Percentiles rank a stretch among this genome's conserved stretches.
Evolutionary conservation across 2,888 invertebrate genomes (phyloP).

Genomic region (Elysia crispata): DNA sequence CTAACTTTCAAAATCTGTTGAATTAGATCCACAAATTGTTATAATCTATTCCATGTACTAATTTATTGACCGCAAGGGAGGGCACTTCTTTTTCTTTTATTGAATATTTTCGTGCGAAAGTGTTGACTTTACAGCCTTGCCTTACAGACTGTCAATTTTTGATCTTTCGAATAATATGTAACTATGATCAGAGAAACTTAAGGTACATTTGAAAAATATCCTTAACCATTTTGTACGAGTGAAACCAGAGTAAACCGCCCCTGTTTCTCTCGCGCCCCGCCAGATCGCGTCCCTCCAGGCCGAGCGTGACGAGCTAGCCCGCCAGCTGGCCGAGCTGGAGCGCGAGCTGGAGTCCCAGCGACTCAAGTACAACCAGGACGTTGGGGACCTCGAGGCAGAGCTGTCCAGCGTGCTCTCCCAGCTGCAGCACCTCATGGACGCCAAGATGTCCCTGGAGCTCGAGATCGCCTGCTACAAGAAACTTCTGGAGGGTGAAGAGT

Average conservation of each 20-base stretch:
- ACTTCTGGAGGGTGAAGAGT: slow-evolving; percentile 80
- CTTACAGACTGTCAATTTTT: too few species aligned
- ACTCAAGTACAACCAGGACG: slow-evolving; percentile 49
- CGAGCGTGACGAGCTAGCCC: slow-evolving; percentile 47
- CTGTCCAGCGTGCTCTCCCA: slow-evolving; percentile 56
- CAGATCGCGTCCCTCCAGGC: slow-evolving; percentile 53
- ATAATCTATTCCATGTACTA: too few species aligned
- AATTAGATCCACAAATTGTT: too few species aligned
- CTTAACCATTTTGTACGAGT: background rate
- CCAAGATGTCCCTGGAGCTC: slow-evolving; percentile 79
- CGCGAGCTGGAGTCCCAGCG: slow-evolving; percentile 56
- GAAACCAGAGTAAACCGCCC: background rate
- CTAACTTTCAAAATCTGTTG: too few species aligned
- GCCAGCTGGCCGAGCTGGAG: slow-evolving; percentile 46
- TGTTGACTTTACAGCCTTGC: too few species aligned
- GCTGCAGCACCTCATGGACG: slow-evolving; percentile 73
- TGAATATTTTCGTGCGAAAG: too few species aligned
- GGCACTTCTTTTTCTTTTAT: too few species aligned
- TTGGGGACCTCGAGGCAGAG: slow-evolving; percentile 51
- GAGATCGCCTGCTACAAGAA: slow-evolving; percentile 80
- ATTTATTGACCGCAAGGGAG: too few species aligned
- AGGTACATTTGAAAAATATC: too few species aligned
- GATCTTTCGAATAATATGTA: too few species aligned
- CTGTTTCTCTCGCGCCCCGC: too few species aligned
- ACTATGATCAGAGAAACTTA: too few species aligned